Evolutionary conservation across 2,888 invertebrate species (phyloP).

Genomic region (Dendrolimus pini): DNA sequence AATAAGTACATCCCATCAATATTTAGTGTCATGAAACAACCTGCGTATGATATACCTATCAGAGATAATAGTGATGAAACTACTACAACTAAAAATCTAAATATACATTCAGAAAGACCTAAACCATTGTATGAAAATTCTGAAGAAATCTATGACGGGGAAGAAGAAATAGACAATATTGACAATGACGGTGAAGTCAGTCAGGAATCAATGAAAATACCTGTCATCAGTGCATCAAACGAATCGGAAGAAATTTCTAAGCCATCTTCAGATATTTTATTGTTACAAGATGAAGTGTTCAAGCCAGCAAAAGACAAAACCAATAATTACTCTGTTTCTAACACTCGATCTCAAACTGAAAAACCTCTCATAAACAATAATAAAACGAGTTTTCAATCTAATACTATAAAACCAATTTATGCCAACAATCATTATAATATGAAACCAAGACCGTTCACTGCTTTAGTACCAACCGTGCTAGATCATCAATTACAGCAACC

Average conservation of each 20-base stretch:
- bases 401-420: conserved; percentile 53
- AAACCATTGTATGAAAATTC: conserved; percentile 61
- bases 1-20: conserved; percentile 54
- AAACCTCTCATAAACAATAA: conserved; percentile 58
- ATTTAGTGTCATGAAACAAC: conserved; percentile 45
- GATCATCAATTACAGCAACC: conserved; percentile 68
- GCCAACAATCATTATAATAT: conserved; percentile 33
- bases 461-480: conserved; percentile 42
- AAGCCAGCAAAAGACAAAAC: conserved; percentile 24
- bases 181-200: conserved; percentile 62
- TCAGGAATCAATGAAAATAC: conserved; percentile 66
- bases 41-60: conserved; percentile 65
- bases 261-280: conserved; percentile 34
- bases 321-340: conserved; percentile 33
- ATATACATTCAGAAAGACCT: conserved; percentile 24
- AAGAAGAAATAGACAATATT: conserved; percentile 41
- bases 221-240: conserved; percentile 55
- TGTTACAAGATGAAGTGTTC: conserved; percentile 40
- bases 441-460: conserved; percentile 63
- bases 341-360: conserved; percentile 66
- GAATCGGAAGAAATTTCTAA: conserved; percentile 28
- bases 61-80: conserved; percentile 60
- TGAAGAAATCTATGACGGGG: conserved; percentile 64
- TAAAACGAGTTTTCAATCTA: conserved; percentile 47
- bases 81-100: conserved; percentile 31